Conservation (phyloP, 2,797 vertebrate species). For the Anguilla anguilla region DNA sequence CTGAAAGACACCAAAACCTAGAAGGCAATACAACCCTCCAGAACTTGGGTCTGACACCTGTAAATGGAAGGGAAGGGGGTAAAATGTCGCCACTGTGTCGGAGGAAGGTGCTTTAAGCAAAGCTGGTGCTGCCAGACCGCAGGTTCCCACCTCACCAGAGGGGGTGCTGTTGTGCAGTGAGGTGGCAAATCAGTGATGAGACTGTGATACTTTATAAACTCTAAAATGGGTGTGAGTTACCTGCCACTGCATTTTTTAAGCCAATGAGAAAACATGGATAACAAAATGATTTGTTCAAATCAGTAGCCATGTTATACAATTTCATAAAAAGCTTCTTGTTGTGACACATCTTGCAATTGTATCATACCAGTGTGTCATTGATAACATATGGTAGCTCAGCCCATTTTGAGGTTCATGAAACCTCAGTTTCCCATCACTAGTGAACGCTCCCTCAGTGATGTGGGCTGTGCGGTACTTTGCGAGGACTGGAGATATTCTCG, state of each 20-base stretch:
- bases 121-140: not conserved
- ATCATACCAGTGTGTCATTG: not conserved
- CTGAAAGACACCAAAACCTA: not conserved
- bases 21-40: not conserved
- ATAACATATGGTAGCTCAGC: not conserved
- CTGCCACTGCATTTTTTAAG: not conserved
- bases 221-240: not conserved
- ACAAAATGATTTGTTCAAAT: not conserved
- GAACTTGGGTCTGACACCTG: not conserved
- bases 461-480: not conserved
- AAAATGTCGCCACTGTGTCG: not conserved
- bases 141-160: not conserved
- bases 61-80: not conserved
- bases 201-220: not conserved
- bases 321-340: too few species aligned
- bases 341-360: too few species aligned
- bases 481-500: not conserved
- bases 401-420: not conserved
- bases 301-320: too few species aligned
- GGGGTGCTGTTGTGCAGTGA: conserved; percentile 13
- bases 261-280: not conserved
- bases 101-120: not conserved
- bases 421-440: too few species aligned
- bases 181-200: not conserved
- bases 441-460: too few species aligned